Evolutionary conservation across 2,797 vertebrate species (phyloP).

Genomic region (Propithecus perrieri): DNA sequence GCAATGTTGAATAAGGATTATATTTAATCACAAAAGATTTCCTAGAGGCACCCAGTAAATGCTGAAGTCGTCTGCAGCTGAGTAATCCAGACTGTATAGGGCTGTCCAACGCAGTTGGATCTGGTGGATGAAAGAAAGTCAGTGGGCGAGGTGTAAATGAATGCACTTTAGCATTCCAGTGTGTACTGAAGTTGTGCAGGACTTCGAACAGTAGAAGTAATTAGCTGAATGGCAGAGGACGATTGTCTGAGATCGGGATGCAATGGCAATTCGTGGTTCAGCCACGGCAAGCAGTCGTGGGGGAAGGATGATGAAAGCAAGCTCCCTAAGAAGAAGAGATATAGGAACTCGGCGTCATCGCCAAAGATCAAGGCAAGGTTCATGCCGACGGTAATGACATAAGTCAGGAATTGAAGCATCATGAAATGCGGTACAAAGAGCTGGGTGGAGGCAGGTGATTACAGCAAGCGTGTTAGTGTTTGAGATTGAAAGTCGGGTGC

Average conservation of each 20-base stretch:
- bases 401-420: neutral
- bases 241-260: rapidly evolving
- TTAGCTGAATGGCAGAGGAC: rapidly evolving
- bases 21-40: neutral
- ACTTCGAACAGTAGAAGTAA: neutral
- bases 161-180: rapidly evolving
- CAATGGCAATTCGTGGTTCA: rapidly evolving
- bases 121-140: too few species aligned
- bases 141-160: rapidly evolving
- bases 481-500: too few species aligned
- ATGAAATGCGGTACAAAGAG: neutral
- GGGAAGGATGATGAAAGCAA: neutral
- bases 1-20: neutral
- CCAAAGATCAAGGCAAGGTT: too few species aligned
- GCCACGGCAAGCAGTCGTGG: neutral
- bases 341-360: rapidly evolving
- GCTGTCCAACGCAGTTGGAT: neutral
- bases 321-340: neutral
- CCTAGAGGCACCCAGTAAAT: too few species aligned
- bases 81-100: rapidly evolving
- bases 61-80: neutral
- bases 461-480: rapidly evolving
- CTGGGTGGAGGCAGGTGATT: too few species aligned
- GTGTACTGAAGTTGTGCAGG: rapidly evolving
- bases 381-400: rapidly evolving